Conservation (phyloP, 2,888 invertebrate species). For the Trissolcus brochymenae region DNA sequence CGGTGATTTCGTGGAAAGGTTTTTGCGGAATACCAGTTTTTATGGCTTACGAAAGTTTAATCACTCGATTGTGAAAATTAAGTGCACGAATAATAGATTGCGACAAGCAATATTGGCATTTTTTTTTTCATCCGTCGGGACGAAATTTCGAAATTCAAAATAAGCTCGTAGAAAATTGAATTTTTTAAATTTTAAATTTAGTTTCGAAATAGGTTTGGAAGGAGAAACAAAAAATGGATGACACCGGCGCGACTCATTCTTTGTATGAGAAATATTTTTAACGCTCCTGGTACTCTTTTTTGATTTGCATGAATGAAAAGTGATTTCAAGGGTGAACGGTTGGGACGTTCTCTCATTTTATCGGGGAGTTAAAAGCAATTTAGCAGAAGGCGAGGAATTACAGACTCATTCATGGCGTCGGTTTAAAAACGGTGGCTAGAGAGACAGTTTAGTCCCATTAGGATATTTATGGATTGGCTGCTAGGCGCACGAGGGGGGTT, state of each 20-base stretch:
- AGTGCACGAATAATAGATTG: too few relatives aligned
- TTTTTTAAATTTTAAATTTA: too few relatives aligned
- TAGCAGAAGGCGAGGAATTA: slow-evolving; percentile 45
- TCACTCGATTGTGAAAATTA: too few relatives aligned
- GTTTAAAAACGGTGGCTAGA: slow-evolving; percentile 63
- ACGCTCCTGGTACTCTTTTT: slow-evolving; percentile 1
- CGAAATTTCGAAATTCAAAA: too few relatives aligned
- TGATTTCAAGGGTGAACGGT: slow-evolving; percentile 61
- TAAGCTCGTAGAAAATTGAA: too few relatives aligned
- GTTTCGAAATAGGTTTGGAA: too few relatives aligned
- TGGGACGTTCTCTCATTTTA: slow-evolving; percentile 34
- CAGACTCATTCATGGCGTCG: slow-evolving; percentile 60
- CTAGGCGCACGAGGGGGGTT: slow-evolving; percentile 55
- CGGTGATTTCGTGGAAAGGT: slow-evolving; percentile 10
- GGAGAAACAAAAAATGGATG: too few relatives aligned
- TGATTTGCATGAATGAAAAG: slow-evolving; percentile 50
- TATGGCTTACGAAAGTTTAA: too few relatives aligned
- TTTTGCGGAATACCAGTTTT: too few relatives aligned
- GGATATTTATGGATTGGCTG: slow-evolving; percentile 72
- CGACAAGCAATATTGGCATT: too few relatives aligned
- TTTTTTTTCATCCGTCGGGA: too few relatives aligned
- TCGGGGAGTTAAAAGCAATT: slow-evolving; percentile 50
- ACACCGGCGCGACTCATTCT: slow-evolving; percentile 8
- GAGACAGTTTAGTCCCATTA: slow-evolving; percentile 72
- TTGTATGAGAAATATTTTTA: slow-evolving; percentile 4